phyloP scores from a whole-genome alignment of 1,140 invertebrate species.

The Pachypeltis micranthus region DNA sequence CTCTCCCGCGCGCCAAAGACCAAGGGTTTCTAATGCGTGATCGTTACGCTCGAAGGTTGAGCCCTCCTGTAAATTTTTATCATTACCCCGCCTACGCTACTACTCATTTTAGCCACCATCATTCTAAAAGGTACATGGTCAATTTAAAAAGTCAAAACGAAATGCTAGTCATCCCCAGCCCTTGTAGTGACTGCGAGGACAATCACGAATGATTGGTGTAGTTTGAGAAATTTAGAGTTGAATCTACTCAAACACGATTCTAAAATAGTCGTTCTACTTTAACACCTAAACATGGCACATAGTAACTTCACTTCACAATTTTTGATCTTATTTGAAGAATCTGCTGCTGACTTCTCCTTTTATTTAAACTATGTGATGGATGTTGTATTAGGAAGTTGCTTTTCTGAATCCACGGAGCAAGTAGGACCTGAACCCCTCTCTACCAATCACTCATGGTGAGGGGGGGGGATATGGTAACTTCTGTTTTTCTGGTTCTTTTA shows the following conservation, averaged over 20 bases:
- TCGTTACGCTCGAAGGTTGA: background rate
- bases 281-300: too few species aligned
- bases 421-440: too few species aligned
- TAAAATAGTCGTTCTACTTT: too few species aligned
- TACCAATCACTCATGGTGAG: too few species aligned
- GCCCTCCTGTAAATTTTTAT: background rate
- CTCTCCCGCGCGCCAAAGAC: constrained; percentile 13
- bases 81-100: constrained; percentile 3
- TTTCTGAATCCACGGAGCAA: too few species aligned
- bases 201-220: constrained; percentile 21
- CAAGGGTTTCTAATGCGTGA: constrained; percentile 9
- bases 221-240: constrained; percentile 10
- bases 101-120: background rate
- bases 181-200: constrained; percentile 11
- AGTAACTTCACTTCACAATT: too few species aligned
- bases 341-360: too few species aligned
- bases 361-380: too few species aligned
- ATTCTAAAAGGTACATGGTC: background rate
- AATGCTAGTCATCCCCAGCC: constrained; percentile 6
- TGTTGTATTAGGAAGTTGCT: too few species aligned
- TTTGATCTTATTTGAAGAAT: too few species aligned
- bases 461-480: too few species aligned
- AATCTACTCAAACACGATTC: background rate
- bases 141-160: constrained; percentile 3
- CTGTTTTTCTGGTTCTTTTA: too few species aligned